Conservation (phyloP, 2,797 vertebrate genomes). For the Danio choprae region DNA sequence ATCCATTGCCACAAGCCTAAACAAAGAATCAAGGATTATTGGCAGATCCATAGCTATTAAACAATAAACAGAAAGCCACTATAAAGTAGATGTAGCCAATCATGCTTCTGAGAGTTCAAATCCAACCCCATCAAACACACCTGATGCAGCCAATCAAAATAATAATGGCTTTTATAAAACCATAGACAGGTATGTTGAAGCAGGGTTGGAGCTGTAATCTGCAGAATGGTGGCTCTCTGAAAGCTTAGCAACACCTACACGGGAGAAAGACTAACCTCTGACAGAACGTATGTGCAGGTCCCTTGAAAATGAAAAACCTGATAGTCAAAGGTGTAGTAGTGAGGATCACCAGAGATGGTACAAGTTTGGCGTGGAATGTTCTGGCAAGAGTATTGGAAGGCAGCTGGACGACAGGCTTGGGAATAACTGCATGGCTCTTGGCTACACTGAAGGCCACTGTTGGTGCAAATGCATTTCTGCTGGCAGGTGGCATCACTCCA, state of each 20-base stretch:
- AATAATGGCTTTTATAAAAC: too few relatives aligned
- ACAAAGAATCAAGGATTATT: background rate
- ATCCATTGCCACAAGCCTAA: conserved; percentile 47
- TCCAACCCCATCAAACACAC: too few relatives aligned
- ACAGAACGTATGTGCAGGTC: conserved; percentile 76
- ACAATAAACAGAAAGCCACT: too few relatives aligned
- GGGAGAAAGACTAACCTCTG: conserved; percentile 56
- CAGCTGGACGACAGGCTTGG: conserved; percentile 59
- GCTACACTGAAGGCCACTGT: conserved; percentile 62
- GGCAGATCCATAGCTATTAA: too few relatives aligned
- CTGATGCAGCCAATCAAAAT: too few relatives aligned
- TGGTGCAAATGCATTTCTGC: conserved; percentile 68
- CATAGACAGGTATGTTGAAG: background rate
- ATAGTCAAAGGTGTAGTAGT: conserved; percentile 76
- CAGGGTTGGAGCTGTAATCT: too few relatives aligned
- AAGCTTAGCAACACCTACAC: too few relatives aligned
- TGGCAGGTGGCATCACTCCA: conserved; percentile 70
- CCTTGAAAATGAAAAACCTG: conserved; percentile 74
- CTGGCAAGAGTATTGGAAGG: conserved; percentile 66
- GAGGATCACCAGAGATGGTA: conserved; percentile 74
- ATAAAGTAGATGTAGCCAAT: too few relatives aligned
- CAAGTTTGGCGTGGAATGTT: conserved; percentile 64
- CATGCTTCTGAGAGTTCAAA: too few relatives aligned
- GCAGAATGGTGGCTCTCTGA: too few relatives aligned
- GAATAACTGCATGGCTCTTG: conserved; percentile 65